phyloP scores from a whole-genome alignment of 92 coral and sea anemone genomes.

The Epizoanthus stellaris region DNA sequence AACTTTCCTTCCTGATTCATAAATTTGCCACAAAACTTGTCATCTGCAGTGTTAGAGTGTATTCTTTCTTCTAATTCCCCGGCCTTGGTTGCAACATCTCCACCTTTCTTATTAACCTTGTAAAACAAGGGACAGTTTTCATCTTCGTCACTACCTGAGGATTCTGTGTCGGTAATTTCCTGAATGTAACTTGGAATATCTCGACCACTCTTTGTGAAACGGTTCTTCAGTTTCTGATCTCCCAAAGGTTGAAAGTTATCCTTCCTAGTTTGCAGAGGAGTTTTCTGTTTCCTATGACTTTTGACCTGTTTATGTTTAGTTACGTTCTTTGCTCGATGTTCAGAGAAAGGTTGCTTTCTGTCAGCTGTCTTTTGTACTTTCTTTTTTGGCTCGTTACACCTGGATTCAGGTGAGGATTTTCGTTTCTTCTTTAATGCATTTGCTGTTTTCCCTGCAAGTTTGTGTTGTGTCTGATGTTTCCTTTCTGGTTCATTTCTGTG shows the following conservation, averaged over 20 bases:
- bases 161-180: background rate
- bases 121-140: constrained; percentile 3
- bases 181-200: background rate
- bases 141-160: constrained; percentile 30
- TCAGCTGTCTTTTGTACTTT: background rate
- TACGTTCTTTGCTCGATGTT: background rate
- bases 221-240: background rate
- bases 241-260: constrained; percentile 17
- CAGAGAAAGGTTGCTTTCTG: background rate
- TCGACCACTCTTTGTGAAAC: background rate
- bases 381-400: background rate
- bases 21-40: background rate
- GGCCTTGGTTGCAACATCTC: background rate
- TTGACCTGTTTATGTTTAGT: background rate
- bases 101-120: background rate
- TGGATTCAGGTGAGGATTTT: background rate
- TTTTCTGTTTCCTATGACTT: background rate
- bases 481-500: too few species aligned
- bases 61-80: too few species aligned
- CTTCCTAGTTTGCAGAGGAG: constrained; percentile 25
- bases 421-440: background rate
- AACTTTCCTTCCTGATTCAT: too few species aligned
- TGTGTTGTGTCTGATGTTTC: too few species aligned
- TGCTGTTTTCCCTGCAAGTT: too few species aligned
- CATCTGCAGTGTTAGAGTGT: background rate